Base-by-base conservation (phyloP, 2,797 vertebrate species). In the Sebastes alutus region DNA sequence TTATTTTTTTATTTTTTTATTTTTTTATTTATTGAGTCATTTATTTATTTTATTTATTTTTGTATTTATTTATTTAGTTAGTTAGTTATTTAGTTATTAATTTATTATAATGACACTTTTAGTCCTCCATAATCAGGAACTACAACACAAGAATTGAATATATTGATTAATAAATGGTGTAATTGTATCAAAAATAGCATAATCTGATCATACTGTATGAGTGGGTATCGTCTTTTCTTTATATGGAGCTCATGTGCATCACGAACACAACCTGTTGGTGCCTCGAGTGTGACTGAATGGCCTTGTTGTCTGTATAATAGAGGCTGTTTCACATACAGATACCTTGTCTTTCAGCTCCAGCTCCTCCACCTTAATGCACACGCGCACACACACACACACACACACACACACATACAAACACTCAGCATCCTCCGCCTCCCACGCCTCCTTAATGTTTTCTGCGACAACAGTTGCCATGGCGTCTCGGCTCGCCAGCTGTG, bases 391-490 rank as follows among this genome's bases (percentile, higher is more conserved):
- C 58, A 66, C 71, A 62, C 71, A 62, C 64, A 13, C 82, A 4
- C 72, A 27, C 42, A 4, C 72, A 33, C 35, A 11, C 35, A n/a
- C 75, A 38, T 14, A 49, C 55, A 27, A 54, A 69, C 64, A 77
- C 82, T 77, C 64, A 1, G 54, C 46, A 38, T 83, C 86, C 78
- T 78, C 70, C 61, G 20, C 87, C 88, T 86, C 93, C 88, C 73
- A 90, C 84, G 75, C 83, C 77, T 90, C 86, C 88, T 86, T 79
- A 77, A 78, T 82, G 81, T 87, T 84, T 90, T 91, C 78, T 84
- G 77, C 89, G 85, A 86, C 82, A 88, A 90, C 90, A 82, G 93
- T 94, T 94, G 90, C 93, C 92, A 94, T 94, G 93, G 89, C 4
- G 86, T 83, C 88, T 69, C 38, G 4, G 80, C 76, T 80, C 12